Evolutionary conservation across 1,140 invertebrate species (phyloP).

Genomic region (Theocolax elegans): DNA sequence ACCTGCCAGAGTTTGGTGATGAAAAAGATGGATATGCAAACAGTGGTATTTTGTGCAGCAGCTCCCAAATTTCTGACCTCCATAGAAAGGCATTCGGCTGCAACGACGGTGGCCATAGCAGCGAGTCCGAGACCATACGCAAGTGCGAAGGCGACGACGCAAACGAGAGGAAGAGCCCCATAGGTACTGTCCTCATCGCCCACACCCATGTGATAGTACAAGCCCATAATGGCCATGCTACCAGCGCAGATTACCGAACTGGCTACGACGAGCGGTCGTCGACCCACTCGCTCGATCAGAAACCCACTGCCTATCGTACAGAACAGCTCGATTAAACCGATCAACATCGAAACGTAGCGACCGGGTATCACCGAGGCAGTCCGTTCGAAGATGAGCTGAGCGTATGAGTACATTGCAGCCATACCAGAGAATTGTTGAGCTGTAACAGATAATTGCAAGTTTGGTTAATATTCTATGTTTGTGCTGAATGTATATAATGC

Average conservation of each 20-base stretch:
- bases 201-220: neutral
- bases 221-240: constrained; percentile 6
- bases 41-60: constrained; percentile 8
- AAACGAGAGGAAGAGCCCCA: neutral
- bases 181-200: too few species aligned
- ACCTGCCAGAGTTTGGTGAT: constrained; percentile 27
- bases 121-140: neutral
- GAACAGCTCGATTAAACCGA: constrained; percentile 4
- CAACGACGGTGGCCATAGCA: neutral
- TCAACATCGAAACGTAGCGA: neutral
- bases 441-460: too few species aligned
- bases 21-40: constrained; percentile 12
- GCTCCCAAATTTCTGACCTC: constrained; percentile 10
- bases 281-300: neutral
- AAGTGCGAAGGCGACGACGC: constrained; percentile 2
- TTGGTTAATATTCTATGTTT: too few species aligned
- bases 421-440: constrained; percentile 26
- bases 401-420: neutral
- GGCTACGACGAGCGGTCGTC: neutral
- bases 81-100: neutral
- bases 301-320: neutral
- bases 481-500: too few species aligned
- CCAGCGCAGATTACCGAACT: neutral
- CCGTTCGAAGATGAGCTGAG: constrained; percentile 12
- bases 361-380: neutral